Evolutionary conservation across 1,140 invertebrate genomes (phyloP), one percentile per base, ranked within the genome.

Genomic region (Ceratosolen fusciceps): DNA sequence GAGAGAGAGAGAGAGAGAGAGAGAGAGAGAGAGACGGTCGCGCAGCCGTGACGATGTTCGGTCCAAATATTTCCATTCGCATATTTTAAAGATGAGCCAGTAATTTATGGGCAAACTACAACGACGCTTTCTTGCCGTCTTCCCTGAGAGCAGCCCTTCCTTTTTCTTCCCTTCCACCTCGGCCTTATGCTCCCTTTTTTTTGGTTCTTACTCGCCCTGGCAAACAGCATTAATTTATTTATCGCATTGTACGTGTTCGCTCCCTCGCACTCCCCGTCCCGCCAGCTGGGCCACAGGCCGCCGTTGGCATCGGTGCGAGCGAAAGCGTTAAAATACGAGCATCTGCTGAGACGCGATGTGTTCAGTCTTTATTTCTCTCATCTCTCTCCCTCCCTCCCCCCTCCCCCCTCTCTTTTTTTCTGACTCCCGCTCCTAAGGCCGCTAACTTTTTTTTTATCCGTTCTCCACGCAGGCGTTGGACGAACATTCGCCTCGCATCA

Each of bases 1-100:
- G n/a, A n/a, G n/a, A n/a, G n/a, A n/a, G n/a, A n/a, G n/a, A n/a
- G n/a, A n/a, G n/a, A n/a, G n/a, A n/a, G n/a, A n/a, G n/a, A n/a
- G n/a, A n/a, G 80, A 75, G 31, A 29, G 21, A 75, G 60, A 52
- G 43, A 47, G 34, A 37, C 43, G 16, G 29, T 74, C 65, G 49
- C 67, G 65, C 75, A 80, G 65, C 62, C 74, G 77, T 71, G 77
- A 58, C 77, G 76, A 83, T 82, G 72, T 82, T 81, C 84, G 83
- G 81, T 86, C 84, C 83, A 86, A 89, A 89, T 87, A 89, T 88
- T 88, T 88, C 83, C 85, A 85, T 78, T 58, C 56, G 68, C 68
- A 78, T 78, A 78, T 78, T 78, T 78, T 78, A 78, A 78, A 78
- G 68, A 78, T 62, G 68, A 78, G 26, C 56, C 34, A 43, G 67